Evolutionary conservation across 2,797 vertebrate species (phyloP).

Genomic region (Avahi laniger): DNA sequence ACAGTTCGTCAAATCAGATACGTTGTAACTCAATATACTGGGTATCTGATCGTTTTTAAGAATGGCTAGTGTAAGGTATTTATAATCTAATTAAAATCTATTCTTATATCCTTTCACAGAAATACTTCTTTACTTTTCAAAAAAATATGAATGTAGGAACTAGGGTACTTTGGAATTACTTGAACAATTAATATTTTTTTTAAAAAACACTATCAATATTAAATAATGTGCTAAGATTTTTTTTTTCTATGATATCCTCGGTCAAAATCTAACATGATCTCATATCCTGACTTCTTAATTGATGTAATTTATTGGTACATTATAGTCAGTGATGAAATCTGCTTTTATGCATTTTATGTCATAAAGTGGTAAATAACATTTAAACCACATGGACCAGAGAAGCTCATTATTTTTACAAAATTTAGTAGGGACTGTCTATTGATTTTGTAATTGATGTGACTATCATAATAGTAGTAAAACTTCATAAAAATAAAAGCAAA

Average conservation of each 20-base stretch:
- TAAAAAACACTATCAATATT: background rate
- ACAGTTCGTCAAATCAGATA: background rate
- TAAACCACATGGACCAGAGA: background rate
- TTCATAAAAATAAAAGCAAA: background rate
- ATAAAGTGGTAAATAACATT: background rate
- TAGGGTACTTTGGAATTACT: background rate
- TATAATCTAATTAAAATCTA: background rate
- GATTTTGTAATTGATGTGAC: background rate
- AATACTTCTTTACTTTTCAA: background rate
- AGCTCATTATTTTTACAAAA: background rate
- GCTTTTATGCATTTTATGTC: background rate
- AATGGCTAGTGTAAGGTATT: background rate
- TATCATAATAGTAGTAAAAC: background rate
- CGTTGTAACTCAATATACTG: background rate
- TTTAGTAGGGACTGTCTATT: background rate
- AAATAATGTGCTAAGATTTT: background rate
- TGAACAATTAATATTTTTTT: background rate
- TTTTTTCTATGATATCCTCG: background rate
- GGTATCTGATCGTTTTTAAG: background rate
- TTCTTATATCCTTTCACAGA: background rate
- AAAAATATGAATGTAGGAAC: background rate
- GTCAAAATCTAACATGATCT: background rate
- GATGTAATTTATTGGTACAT: background rate
- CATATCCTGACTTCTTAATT: background rate
- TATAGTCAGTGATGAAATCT: background rate